Evolutionary conservation across 2,113 vertebrate genomes (phyloP), one percentile per base, ranked within the genome.

Genomic region (Himantopus leucocephalus): DNA sequence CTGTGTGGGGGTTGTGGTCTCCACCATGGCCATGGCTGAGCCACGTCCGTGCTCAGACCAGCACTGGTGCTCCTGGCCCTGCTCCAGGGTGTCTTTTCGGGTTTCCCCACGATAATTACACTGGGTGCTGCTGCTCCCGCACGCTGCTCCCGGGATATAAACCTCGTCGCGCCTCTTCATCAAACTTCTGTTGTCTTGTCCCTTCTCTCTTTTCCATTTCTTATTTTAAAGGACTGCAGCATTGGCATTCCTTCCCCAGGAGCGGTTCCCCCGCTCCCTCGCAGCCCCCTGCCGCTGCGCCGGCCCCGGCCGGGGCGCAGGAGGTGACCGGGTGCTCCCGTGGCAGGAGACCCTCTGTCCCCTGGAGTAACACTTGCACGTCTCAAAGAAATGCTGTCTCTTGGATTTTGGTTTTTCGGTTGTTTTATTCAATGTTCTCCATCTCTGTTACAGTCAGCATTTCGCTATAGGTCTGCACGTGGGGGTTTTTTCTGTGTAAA

Each of bases 31-130:
- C 20, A 8, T 18, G 67, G 39, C 66, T 64, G 50, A 48, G 67
- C 34, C 39, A 5, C 3, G 0, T 37, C 47, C 7, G 3, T n/a
- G 14, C 66, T 37, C 0, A 2, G 50, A 23, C 45, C 45, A 20
- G 47, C 20, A 0, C 24, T 5, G 39, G 2, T 79, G 52, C 59
- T 85, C 27, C 52, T 60, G 59, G 32, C 14, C 34, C 24, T 6
- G 20, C 30, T n/a, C 17, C 2, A 12, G 72, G 43, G 5, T 24
- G 23, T 37, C 26, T 45, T 27, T 37, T 30, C n/a, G 32, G 39
- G 10, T 30, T 30, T 26, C 29, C 18, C 18, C 27, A 1, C 0
- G 6, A 6, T 19, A 3, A 17, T 14, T 52, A 23, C 63, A 12
- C 41, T 30, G 53, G 39, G 18, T 55, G 70, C 55, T 50, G 58